These are phyloP conservation scores for Sapajus apella DNA, from an alignment of 2,113 vertebrate genomes.

Conservation along the genomic window DNA sequence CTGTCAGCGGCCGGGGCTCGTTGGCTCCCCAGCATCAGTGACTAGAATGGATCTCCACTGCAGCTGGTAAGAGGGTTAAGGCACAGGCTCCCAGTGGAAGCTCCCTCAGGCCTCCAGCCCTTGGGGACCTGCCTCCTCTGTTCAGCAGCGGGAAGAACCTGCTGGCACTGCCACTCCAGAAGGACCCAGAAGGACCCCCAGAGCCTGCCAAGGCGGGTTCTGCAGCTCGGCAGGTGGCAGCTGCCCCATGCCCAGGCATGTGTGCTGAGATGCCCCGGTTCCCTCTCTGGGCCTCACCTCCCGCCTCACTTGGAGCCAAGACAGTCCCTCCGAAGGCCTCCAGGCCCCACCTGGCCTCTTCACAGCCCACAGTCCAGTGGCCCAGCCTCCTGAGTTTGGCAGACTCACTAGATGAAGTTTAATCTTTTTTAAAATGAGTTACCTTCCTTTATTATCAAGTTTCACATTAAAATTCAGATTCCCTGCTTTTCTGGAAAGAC, in stretches of 20 bases:
- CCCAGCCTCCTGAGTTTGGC: background rate
- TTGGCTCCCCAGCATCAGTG: background rate
- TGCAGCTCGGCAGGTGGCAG: background rate
- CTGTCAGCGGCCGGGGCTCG: background rate
- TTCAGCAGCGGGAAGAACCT: background rate
- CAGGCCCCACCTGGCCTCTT: background rate
- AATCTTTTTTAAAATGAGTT: background rate
- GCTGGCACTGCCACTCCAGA: background rate
- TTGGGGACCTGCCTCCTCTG: background rate
- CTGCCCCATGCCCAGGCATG: fast-evolving
- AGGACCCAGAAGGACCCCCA: background rate
- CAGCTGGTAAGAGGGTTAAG: background rate
- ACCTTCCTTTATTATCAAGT: background rate
- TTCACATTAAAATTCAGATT: background rate
- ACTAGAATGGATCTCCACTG: background rate
- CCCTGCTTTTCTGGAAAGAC: background rate
- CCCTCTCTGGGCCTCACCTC: background rate
- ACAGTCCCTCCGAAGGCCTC: background rate
- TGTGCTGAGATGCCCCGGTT: background rate
- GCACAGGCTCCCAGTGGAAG: background rate
- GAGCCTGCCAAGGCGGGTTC: background rate
- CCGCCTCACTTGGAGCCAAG: background rate
- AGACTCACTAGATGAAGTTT: background rate
- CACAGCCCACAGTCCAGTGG: fast-evolving
- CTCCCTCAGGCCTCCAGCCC: fast-evolving